Base-by-base conservation (phyloP, 2,113 vertebrate species). In the Phoenicopterus ruber region DNA sequence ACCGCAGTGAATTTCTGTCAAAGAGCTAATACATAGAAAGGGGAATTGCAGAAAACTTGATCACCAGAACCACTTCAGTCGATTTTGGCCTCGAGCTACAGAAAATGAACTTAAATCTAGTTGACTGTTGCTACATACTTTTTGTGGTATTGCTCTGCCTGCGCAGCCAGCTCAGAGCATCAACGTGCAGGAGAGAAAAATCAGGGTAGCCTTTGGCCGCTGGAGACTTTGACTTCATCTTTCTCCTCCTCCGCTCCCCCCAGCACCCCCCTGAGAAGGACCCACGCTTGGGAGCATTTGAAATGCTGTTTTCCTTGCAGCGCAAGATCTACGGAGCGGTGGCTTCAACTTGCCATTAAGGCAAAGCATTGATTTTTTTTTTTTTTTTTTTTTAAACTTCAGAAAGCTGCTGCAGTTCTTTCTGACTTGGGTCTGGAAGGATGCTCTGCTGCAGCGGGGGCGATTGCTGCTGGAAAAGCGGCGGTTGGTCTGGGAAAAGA, bases 61-160 rank as follows among this genome's bases (percentile, higher is more conserved):
- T 98, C 98, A 98, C 97, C 95, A 94, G 97, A 98, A 97, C 95
- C 95, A 97, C 97, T 97, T 90, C 95, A 95, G 98, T 98, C 97
- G 96, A 98, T 98, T 98, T 97, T 98, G 97, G 98, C 98, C 98
- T 98, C 97, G 5, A 98, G 98, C 98, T 98, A 98, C 84, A 93
- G 98, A 98, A 98, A 98, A 98, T 98, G 97, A 98, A 98, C 98
- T 98, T 98, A 98, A 98, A 98, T 97, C 98, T 97, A 98, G 98
- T 98, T 96, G 97, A 96, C 96, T 98, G 94, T 98, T 96, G 85
- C 97, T 96, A 67, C 86, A 58, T 97, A 97, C 96, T 98, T 98
- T 97, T 96, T 96, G 94, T 70, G 92, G 96, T 93, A 87, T 98
- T 94, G 93, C 93, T 97, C 84, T 98, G 97, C 94, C 88, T 82